Conservation (phyloP, 1,140 invertebrate genomes). For the Chironomus striatipennis region DNA sequence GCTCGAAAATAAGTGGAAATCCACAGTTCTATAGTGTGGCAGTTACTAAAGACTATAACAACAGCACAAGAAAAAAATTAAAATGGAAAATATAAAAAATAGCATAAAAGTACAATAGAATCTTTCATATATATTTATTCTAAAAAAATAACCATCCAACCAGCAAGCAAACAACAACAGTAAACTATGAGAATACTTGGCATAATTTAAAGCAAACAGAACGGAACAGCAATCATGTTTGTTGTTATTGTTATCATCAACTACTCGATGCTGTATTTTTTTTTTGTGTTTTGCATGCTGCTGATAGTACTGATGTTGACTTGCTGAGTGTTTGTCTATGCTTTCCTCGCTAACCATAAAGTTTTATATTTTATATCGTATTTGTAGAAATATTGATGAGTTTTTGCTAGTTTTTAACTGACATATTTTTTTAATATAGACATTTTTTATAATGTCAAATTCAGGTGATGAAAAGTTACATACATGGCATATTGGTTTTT, state of each 20-base stretch:
- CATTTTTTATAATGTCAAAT: too few relatives aligned
- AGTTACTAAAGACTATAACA: background rate
- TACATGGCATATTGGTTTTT: too few relatives aligned
- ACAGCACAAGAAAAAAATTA: background rate
- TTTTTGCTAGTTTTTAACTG: too few relatives aligned
- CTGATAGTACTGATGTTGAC: background rate
- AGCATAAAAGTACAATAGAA: background rate
- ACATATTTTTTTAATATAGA: too few relatives aligned
- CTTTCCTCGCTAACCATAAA: too few relatives aligned
- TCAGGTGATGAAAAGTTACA: too few relatives aligned
- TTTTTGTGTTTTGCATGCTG: background rate
- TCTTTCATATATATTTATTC: background rate
- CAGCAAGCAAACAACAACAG: background rate
- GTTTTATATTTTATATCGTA: too few relatives aligned
- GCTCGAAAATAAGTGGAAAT: background rate
- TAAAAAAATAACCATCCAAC: background rate
- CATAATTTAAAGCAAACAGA: constrained; percentile 14
- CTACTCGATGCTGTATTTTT: background rate
- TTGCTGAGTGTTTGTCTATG: background rate
- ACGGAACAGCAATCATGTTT: background rate
- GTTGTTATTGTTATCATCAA: background rate
- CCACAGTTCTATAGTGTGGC: too few relatives aligned
- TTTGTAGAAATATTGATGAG: too few relatives aligned
- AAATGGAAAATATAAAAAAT: too few relatives aligned
- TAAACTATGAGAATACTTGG: constrained; percentile 2